Conservation (phyloP, 2,797 vertebrate genomes). For the Phoebastria nigripes region DNA sequence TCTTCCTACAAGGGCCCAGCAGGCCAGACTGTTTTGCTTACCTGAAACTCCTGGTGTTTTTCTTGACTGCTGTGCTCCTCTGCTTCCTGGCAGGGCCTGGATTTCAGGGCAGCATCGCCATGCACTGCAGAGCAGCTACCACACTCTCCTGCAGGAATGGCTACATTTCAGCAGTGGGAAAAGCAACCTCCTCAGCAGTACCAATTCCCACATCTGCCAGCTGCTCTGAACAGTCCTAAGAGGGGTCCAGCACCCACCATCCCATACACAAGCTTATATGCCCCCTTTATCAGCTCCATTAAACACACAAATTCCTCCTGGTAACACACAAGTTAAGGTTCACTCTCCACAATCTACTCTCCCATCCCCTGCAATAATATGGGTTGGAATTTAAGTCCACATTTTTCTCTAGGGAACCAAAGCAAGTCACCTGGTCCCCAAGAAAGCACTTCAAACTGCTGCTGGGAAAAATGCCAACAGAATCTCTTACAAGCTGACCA, state of each 20-base stretch:
- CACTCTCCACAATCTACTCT: not conserved
- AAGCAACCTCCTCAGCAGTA: not conserved
- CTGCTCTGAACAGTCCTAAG: not conserved
- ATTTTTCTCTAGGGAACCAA: not conserved
- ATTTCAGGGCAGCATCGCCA: not conserved
- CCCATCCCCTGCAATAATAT: accelerated
- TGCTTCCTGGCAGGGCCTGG: not conserved
- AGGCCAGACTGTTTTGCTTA: not conserved
- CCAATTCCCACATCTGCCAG: not conserved
- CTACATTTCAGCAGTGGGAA: accelerated
- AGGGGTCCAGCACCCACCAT: not conserved
- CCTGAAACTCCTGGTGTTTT: not conserved
- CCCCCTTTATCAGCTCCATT: not conserved
- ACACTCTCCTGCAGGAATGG: not conserved
- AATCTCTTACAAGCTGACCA: not conserved
- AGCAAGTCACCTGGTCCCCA: not conserved
- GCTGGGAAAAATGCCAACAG: not conserved
- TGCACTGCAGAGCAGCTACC: not conserved
- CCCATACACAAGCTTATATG: not conserved
- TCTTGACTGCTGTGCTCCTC: not conserved
- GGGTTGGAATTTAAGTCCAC: not conserved
- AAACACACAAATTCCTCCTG: not conserved
- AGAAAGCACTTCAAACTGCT: not conserved
- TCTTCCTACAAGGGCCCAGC: accelerated
- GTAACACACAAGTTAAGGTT: not conserved